Conservation (phyloP, 2,797 vertebrate species). For the Clamator glandarius region DNA sequence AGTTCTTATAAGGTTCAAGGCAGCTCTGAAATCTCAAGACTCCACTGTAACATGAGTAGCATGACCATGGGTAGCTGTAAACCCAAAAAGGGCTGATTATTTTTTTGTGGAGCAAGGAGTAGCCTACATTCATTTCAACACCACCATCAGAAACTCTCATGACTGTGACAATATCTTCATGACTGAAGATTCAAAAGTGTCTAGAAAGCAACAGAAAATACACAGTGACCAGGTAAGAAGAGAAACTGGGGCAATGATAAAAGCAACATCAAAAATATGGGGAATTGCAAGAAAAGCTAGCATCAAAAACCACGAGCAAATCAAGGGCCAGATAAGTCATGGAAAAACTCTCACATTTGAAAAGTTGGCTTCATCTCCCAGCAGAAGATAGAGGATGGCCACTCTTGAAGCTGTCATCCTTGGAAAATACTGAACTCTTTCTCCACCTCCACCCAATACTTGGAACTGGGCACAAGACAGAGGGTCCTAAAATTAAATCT, state of each 20-base stretch:
- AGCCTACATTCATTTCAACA: not conserved
- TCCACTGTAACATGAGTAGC: not conserved
- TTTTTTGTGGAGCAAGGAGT: not conserved
- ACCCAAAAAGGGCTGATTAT: not conserved
- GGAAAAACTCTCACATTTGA: not conserved
- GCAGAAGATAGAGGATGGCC: not conserved
- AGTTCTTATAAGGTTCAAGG: not conserved
- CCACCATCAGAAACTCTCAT: not conserved
- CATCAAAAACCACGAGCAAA: not conserved
- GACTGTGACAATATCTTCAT: not conserved
- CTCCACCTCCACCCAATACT: not conserved
- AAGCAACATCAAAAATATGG: not conserved
- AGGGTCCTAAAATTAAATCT: too few relatives aligned
- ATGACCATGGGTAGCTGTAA: rapidly evolving
- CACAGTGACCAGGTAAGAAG: not conserved
- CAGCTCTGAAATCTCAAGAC: not conserved
- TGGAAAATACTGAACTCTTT: not conserved
- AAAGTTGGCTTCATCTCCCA: not conserved
- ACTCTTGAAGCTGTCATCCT: not conserved
- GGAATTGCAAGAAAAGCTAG: not conserved
- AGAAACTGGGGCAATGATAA: not conserved
- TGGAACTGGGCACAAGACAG: not conserved
- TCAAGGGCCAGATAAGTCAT: not conserved
- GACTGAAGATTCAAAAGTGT: not conserved
- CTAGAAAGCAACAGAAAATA: not conserved